phyloP scores from a whole-genome alignment of 2,113 vertebrate species.

The Barnardius zonarius region DNA sequence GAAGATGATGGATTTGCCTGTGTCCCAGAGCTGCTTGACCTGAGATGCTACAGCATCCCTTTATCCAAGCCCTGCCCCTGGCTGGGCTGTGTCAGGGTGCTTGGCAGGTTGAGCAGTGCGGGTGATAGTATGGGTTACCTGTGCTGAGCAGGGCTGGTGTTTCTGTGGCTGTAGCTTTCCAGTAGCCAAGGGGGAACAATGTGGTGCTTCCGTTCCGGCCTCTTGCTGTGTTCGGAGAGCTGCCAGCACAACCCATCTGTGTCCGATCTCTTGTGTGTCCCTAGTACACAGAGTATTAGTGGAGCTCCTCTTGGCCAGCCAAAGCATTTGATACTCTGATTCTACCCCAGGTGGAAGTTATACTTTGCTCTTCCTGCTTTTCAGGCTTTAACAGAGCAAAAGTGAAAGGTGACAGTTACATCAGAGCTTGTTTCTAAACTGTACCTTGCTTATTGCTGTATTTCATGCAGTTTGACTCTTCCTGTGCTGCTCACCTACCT shows the following conservation, averaged over 20 bases:
- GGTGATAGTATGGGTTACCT: rapidly evolving
- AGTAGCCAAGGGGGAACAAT: background rate
- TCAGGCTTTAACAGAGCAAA: background rate
- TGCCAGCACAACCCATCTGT: background rate
- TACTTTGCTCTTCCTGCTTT: background rate
- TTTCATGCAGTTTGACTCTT: background rate
- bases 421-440: background rate
- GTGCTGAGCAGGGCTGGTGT: background rate
- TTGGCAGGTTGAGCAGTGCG: rapidly evolving
- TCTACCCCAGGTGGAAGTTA: background rate
- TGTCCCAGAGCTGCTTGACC: background rate
- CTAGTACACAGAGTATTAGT: background rate
- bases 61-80: rapidly evolving
- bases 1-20: background rate
- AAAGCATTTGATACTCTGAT: background rate
- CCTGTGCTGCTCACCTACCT: background rate
- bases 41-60: background rate
- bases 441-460: background rate
- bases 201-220: background rate
- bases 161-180: background rate
- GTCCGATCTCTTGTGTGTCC: background rate
- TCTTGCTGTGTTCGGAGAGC: rapidly evolving
- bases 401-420: background rate
- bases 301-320: background rate
- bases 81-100: rapidly evolving